Evolutionary conservation across 2,888 invertebrate species (phyloP).

Genomic region (Emesis furor): DNA sequence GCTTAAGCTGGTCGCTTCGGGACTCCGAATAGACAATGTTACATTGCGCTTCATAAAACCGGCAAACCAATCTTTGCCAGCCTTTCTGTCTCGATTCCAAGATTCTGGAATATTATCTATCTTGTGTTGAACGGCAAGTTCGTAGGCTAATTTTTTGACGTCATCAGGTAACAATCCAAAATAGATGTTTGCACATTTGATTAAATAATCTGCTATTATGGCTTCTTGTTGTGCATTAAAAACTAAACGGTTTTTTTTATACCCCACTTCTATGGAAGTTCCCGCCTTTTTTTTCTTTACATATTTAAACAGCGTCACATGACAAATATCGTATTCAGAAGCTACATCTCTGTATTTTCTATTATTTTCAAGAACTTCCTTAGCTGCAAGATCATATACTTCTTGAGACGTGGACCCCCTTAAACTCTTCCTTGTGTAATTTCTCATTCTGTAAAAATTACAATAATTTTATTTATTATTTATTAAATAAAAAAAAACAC

Average conservation of each 20-base stretch:
- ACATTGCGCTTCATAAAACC: slow-evolving; percentile 2
- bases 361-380: neutral
- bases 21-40: neutral
- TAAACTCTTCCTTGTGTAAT: neutral
- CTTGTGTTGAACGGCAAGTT: neutral
- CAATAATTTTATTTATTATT: too few species aligned
- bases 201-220: slow-evolving; percentile 12
- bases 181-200: slow-evolving; percentile 26
- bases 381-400: neutral
- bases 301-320: slow-evolving; percentile 18
- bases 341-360: neutral
- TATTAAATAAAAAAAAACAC: neutral
- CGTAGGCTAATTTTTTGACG: slow-evolving; percentile 26
- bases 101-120: slow-evolving; percentile 15
- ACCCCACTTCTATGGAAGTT: neutral
- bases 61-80: slow-evolving; percentile 25
- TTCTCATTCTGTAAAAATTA: slow-evolving; percentile 7
- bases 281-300: slow-evolving; percentile 16
- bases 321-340: slow-evolving; percentile 9
- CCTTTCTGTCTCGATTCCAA: slow-evolving; percentile 20
- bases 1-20: neutral
- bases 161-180: slow-evolving; percentile 28
- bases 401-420: neutral
- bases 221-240: slow-evolving; percentile 9
- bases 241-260: slow-evolving; percentile 7